These are phyloP conservation scores for Anser brachyrhynchus DNA, from an alignment of 2,113 vertebrate genomes.

Conservation along the genomic window DNA sequence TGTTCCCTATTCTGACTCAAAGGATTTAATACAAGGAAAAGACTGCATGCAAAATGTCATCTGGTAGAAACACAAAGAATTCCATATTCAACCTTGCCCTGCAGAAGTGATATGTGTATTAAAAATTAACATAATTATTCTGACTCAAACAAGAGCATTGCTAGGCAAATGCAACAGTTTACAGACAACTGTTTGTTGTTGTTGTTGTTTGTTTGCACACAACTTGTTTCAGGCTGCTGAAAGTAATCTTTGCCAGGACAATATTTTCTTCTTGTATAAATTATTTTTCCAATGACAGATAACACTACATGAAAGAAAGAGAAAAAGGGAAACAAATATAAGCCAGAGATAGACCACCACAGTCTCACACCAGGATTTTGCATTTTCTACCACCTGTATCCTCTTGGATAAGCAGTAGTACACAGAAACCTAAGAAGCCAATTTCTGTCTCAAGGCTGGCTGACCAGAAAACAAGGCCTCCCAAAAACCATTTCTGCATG, in stretches of 20 bases:
- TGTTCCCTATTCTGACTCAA: neutral
- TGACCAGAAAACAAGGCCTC: neutral
- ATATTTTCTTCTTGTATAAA: neutral
- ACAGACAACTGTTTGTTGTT: neutral
- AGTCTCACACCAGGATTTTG: neutral
- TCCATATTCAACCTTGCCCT: neutral
- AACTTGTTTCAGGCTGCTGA: neutral
- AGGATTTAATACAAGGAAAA: neutral
- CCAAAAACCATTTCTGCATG: neutral
- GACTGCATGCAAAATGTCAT: neutral
- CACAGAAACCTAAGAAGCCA: neutral
- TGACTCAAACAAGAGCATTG: neutral
- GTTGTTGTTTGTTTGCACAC: neutral
- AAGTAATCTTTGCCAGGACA: neutral
- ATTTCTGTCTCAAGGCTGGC: neutral
- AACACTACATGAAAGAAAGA: neutral
- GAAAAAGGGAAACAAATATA: neutral
- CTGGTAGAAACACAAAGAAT: neutral
- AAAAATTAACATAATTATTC: neutral
- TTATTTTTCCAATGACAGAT: neutral
- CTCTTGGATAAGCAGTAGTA: neutral
- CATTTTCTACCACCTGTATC: neutral
- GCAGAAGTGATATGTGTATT: neutral
- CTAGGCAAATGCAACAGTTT: neutral
- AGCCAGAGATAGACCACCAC: neutral